Conservation (phyloP, 2,797 vertebrate genomes). For the Hypotaenidia okinawae region DNA sequence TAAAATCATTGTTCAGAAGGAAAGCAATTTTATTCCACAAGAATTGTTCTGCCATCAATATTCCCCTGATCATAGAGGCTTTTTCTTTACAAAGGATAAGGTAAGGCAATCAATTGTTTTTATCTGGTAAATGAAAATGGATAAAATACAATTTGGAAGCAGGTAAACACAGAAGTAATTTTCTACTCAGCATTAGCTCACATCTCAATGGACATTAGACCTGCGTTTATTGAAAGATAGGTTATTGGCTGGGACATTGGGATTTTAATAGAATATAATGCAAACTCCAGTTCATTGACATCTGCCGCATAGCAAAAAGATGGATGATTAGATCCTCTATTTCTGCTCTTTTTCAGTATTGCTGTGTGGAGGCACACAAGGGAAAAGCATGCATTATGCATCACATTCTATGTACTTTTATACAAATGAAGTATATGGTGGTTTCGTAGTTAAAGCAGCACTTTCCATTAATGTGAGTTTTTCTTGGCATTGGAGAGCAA, state of each 20-base stretch:
- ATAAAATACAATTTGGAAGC: conserved; percentile 39
- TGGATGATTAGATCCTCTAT: conserved; percentile 22
- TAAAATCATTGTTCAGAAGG: not conserved
- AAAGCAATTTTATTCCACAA: not conserved
- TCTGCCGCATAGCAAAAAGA: conserved; percentile 42
- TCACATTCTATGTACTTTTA: not conserved
- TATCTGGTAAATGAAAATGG: conserved; percentile 37
- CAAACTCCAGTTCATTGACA: conserved; percentile 62
- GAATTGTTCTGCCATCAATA: not conserved
- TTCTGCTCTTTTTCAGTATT: not conserved
- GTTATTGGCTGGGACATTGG: conserved; percentile 63
- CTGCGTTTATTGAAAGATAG: conserved; percentile 44
- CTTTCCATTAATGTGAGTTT: conserved; percentile 25
- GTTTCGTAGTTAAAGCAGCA: conserved; percentile 20
- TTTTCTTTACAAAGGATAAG: not conserved
- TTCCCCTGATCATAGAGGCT: not conserved
- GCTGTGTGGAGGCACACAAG: not conserved
- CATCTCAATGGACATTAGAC: conserved; percentile 50
- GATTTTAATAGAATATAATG: conserved; percentile 58
- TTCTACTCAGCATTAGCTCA: conserved; percentile 34
- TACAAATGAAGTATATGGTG: not conserved
- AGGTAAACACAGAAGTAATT: conserved; percentile 51
- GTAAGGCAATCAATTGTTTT: conserved; percentile 35
- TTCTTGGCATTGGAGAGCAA: conserved; percentile 6
- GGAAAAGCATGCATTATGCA: conserved; percentile 39